Evolutionary conservation across 2,113 vertebrate species (phyloP).

Genomic region (Myiopsitta monachus): DNA sequence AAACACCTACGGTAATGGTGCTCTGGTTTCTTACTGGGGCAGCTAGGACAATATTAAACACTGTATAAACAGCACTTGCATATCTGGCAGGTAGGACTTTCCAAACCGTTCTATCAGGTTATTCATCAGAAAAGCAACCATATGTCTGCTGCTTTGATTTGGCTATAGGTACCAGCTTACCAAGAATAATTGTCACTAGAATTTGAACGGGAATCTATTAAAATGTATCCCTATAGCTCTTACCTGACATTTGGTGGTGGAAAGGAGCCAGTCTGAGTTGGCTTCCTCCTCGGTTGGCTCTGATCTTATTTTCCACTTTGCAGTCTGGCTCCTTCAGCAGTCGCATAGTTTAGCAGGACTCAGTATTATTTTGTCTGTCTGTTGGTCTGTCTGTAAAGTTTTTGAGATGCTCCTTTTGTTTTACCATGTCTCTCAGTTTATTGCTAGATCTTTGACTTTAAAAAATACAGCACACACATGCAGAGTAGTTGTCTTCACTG

Average conservation of each 20-base stretch:
- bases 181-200: not conserved
- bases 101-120: not conserved
- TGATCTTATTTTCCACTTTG: constrained; percentile 15
- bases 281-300: not conserved
- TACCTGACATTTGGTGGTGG: constrained; percentile 23
- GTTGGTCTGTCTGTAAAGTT: not conserved
- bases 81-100: not conserved
- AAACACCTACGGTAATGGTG: not conserved
- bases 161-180: not conserved
- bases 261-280: constrained; percentile 27
- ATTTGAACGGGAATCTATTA: not conserved
- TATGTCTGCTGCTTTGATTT: not conserved
- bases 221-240: not conserved
- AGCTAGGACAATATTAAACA: not conserved
- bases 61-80: not conserved
- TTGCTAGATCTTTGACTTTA: not conserved
- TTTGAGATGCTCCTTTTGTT: not conserved
- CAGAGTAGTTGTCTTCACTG: not conserved
- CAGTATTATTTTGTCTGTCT: not conserved
- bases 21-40: not conserved
- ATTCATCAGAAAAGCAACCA: not conserved
- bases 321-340: constrained; percentile 29
- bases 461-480: not conserved
- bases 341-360: not conserved
- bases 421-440: not conserved